phyloP scores from a whole-genome alignment of 2,888 invertebrate species.

The Phaonia tiefii region DNA sequence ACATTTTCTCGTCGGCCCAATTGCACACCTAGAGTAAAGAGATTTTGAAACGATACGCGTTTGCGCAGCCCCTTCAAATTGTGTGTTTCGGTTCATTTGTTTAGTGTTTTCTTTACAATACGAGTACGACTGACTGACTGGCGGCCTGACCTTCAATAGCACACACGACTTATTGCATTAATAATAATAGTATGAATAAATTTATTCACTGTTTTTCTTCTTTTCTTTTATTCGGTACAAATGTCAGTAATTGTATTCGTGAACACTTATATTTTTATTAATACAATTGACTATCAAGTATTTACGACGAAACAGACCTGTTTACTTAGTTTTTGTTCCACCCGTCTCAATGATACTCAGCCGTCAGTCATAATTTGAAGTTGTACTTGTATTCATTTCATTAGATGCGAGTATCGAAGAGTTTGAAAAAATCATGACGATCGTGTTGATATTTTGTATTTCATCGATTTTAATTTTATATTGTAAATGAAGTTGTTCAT shows the following conservation, averaged over 20 bases:
- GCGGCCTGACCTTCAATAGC: constrained; percentile 33
- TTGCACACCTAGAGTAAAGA: too few species aligned
- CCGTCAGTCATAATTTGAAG: constrained; percentile 6
- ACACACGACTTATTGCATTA: constrained; percentile 26
- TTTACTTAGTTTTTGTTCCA: background rate
- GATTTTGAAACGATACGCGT: too few species aligned
- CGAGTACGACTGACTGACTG: constrained; percentile 24
- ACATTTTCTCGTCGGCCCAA: too few species aligned
- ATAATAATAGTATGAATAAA: background rate
- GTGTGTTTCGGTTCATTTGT: constrained; percentile 4
- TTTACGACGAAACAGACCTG: constrained; percentile 8
- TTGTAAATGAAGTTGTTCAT: constrained; percentile 44
- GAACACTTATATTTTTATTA: constrained; percentile 4
- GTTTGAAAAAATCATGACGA: constrained; percentile 4
- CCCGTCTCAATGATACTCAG: constrained; percentile 4
- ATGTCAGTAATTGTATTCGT: constrained; percentile 28
- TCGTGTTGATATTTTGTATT: constrained; percentile 11
- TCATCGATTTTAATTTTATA: background rate
- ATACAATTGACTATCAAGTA: background rate
- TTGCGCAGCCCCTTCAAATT: background rate
- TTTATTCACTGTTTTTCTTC: constrained; percentile 1
- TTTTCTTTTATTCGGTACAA: background rate
- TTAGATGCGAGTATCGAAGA: constrained; percentile 17
- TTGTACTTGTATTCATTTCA: background rate
- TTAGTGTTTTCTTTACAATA: constrained; percentile 12